phyloP scores from a whole-genome alignment of 2,797 vertebrate species.

The Gorsachius magnificus region DNA sequence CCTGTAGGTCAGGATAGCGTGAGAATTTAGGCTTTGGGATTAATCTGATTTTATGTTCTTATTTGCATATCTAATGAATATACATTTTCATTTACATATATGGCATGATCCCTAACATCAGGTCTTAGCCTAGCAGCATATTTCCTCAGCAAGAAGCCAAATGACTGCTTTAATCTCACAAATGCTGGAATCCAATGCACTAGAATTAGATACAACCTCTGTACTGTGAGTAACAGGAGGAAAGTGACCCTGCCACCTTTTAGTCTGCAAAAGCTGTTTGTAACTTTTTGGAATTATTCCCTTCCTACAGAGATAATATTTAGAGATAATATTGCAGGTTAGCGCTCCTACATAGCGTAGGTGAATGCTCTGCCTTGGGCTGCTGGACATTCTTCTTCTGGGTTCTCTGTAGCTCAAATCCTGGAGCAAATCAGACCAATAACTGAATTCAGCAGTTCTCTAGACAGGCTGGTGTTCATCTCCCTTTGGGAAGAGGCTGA shows the following conservation, averaged over 20 bases:
- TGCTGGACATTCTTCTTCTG: background rate
- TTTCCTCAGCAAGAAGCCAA: slow-evolving; percentile 8
- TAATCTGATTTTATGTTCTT: slow-evolving; percentile 15
- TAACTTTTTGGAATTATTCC: background rate
- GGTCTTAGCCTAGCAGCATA: background rate
- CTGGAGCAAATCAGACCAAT: background rate
- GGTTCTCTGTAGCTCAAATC: background rate
- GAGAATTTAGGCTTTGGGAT: background rate
- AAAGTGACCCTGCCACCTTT: background rate
- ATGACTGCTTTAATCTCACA: background rate
- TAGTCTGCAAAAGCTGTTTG: background rate
- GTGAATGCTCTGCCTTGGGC: background rate
- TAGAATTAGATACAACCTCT: background rate
- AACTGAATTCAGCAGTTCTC: background rate
- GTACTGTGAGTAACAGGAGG: background rate
- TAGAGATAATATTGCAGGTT: background rate
- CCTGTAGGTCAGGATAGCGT: background rate
- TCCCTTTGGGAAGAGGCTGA: background rate
- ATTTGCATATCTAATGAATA: slow-evolving; percentile 24
- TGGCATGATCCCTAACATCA: background rate
- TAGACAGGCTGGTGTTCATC: background rate
- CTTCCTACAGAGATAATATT: background rate
- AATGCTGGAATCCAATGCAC: background rate
- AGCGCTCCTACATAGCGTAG: background rate
- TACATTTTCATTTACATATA: background rate